phyloP scores from a whole-genome alignment of 2,888 invertebrate genomes.

The Himalopsyche anomala region DNA sequence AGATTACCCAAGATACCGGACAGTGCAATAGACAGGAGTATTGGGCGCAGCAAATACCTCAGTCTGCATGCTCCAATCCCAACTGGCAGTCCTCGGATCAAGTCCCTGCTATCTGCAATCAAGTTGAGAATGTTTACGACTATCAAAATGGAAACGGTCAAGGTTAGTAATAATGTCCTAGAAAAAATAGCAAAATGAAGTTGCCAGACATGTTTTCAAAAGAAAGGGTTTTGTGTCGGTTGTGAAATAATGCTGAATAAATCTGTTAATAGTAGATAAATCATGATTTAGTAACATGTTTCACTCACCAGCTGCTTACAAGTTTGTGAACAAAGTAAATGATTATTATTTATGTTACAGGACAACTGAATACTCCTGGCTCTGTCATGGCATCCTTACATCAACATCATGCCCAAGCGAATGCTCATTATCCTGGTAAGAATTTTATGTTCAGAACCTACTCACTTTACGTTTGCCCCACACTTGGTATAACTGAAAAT shows the following conservation, averaged over 20 bases:
- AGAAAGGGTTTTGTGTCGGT: too few species aligned
- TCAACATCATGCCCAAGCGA: conserved; percentile 17
- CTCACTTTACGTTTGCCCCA: too few species aligned
- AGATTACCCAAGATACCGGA: conserved; percentile 2
- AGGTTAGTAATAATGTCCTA: background rate
- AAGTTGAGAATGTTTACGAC: background rate
- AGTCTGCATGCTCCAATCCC: background rate
- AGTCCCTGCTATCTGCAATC: background rate
- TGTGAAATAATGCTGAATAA: too few species aligned
- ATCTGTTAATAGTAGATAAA: too few species aligned
- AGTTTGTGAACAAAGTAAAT: too few species aligned
- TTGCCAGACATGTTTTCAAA: too few species aligned
- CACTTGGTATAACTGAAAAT: too few species aligned
- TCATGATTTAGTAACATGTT: too few species aligned
- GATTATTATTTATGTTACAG: background rate
- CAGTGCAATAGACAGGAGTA: conserved; percentile 27
- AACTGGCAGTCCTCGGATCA: conserved; percentile 11
- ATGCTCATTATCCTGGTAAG: conserved; percentile 3
- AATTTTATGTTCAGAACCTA: too few species aligned
- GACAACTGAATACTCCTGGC: background rate
- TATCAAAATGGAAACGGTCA: conserved; percentile 9
- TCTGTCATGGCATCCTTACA: background rate
- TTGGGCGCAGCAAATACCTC: conserved; percentile 12
- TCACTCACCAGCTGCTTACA: too few species aligned
- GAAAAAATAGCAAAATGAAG: too few species aligned